Evolutionary conservation across 1,140 invertebrate genomes (phyloP).

Genomic region (Zaprionus lachaisei): DNA sequence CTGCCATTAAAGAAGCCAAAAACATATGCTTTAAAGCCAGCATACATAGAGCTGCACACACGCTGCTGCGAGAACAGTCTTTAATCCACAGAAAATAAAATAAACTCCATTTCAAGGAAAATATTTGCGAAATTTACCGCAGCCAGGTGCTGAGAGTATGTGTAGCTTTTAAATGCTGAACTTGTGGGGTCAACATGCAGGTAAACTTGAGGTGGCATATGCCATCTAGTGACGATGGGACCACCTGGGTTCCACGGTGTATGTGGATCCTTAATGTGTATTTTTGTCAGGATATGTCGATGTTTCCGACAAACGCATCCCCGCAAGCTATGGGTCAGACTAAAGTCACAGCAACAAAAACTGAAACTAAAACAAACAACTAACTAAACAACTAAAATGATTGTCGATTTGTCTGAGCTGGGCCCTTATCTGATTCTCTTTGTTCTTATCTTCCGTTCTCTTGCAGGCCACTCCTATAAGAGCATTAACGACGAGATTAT

Average conservation of each 20-base stretch:
- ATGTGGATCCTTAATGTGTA: too few species aligned
- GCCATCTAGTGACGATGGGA: too few species aligned
- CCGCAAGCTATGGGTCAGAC: not conserved
- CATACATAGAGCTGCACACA: not conserved
- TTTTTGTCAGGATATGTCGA: slow-evolving; percentile 44
- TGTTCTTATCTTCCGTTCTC: slow-evolving; percentile 35
- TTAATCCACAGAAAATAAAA: not conserved
- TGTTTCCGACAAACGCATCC: slow-evolving; percentile 1
- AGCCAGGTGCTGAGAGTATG: not conserved
- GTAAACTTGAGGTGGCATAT: too few species aligned
- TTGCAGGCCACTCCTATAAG: slow-evolving; percentile 89
- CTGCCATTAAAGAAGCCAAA: not conserved
- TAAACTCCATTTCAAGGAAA: slow-evolving; percentile 1
- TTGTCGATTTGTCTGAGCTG: slow-evolving; percentile 56
- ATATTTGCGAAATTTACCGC: slow-evolving; percentile 1
- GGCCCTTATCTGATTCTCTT: slow-evolving; percentile 42
- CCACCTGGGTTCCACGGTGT: too few species aligned
- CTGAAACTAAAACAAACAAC: not conserved
- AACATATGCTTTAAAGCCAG: not conserved
- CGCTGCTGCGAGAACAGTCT: not conserved
- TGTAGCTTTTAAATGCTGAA: slow-evolving; percentile 10
- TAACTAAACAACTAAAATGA: slow-evolving; percentile 42
- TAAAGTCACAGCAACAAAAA: not conserved
- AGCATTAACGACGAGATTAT: slow-evolving; percentile 94
- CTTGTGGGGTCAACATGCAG: too few species aligned